Percentiles rank a stretch among this genome's conserved stretches.
These are phyloP conservation scores for Saturnia japonica DNA, from an alignment of 2,888 invertebrate species.

Conservation along the genomic window DNA sequence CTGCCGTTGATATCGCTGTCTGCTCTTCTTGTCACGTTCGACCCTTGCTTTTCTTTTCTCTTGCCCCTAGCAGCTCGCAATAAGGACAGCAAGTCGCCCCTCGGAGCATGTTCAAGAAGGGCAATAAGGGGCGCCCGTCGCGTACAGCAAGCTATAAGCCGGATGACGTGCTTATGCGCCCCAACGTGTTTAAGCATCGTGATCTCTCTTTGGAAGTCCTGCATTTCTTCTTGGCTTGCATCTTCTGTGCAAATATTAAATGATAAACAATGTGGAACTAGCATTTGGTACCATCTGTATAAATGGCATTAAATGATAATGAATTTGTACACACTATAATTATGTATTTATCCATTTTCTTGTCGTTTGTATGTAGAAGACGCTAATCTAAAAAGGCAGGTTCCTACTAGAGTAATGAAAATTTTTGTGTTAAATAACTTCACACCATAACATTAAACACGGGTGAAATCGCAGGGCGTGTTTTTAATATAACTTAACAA, in stretches of 20 bases:
- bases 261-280: background rate
- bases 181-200: constrained; percentile 89
- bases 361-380: no score
- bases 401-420: no score
- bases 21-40: constrained; percentile 76
- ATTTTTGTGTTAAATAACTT: no score
- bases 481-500: no score
- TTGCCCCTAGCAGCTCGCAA: constrained; percentile 76
- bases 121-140: constrained; percentile 86
- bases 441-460: no score
- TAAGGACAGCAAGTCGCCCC: constrained; percentile 87
- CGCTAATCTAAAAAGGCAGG: no score
- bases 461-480: no score
- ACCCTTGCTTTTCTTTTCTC: constrained; percentile 46
- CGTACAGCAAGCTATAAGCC: constrained; percentile 88
- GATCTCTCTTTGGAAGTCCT: constrained; percentile 90
- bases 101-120: constrained; percentile 89
- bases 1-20: constrained; percentile 52
- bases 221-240: constrained; percentile 81
- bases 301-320: no score
- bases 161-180: constrained; percentile 88
- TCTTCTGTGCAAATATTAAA: constrained; percentile 61
- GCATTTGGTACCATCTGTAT: no score
- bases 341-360: no score
- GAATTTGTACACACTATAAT: no score